Evolutionary conservation across 2,113 vertebrate genomes (phyloP), one percentile per base, ranked within the genome.

Genomic region (Machaerirhynchus nigripectus): DNA sequence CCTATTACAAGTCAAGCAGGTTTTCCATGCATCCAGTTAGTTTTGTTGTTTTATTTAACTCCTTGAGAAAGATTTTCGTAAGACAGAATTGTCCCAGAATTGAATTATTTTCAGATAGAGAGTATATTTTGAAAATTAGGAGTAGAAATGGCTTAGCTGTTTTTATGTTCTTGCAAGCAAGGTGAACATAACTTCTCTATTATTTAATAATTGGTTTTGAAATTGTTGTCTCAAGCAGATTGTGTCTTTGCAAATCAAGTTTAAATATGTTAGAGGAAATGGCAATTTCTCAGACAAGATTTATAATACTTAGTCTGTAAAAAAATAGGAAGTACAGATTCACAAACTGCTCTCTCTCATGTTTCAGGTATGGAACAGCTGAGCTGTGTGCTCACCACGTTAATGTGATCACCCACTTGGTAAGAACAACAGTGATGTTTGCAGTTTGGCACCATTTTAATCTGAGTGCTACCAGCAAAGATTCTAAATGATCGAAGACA

Each of bases 371-470:
- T 37, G 99, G 98, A 77, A 98, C 98, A 70, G 99, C 99, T 65
- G 99, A 99, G 74, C 98, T 99, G 63, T 99, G 99, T 77, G 98
- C 99, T 46, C 99, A 99, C 92, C 99, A 99, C 5, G 97, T 98
- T 35, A 61, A 94, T 55, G 91, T 99, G 21, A 94, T 99, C 30
- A 98, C 99, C 96, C 97, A 98, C 55, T 93, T 99, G 98, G 99
- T 99, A 97, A 98, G 99, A 98, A 80, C 27, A 31, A 30, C 49
- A 7, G 10, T 10, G 30, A 65, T 24, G 13, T 63, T 50, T 63
- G 20, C 14, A 77, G 1, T 73, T 74, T 5, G 5, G 40, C 22
- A 23, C 12, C 11, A 33, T 67, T 88, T 67, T 79, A 46, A 87
- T 73, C 40, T 20, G 44, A 44, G 10, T 80, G 55, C 31, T 88